Conservation (phyloP, 2,797 vertebrate genomes). For the Euthynnus affinis region DNA sequence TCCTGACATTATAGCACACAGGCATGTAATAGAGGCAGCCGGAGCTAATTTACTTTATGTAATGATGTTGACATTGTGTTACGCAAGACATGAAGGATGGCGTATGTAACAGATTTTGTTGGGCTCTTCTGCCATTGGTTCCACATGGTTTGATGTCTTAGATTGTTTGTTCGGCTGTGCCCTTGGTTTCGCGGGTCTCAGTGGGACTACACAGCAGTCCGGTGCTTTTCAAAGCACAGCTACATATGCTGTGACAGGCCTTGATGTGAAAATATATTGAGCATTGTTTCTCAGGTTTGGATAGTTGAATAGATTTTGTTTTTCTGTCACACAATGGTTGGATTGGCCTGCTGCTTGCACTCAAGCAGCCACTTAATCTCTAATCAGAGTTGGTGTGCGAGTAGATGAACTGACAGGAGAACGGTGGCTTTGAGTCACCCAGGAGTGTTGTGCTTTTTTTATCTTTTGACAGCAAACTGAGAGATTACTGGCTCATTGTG, state of each 20-base stretch:
- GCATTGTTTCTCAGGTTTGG: conserved; percentile 15
- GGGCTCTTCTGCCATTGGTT: background rate
- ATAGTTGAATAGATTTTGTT: conserved; percentile 13
- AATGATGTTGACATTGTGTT: conserved; percentile 65
- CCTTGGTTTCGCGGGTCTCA: conserved; percentile 33
- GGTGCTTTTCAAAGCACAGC: conserved; percentile 1
- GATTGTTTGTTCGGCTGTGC: conserved; percentile 26
- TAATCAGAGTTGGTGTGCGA: conserved; percentile 46
- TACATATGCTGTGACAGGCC: conserved; percentile 5
- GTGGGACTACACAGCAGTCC: background rate
- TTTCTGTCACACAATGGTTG: conserved; percentile 29
- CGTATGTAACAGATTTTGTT: conserved; percentile 10
- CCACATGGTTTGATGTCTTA: background rate
- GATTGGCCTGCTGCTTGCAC: conserved; percentile 18
- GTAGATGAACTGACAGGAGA: conserved; percentile 48
- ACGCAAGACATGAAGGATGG: conserved; percentile 33
- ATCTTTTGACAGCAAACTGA: conserved; percentile 58
- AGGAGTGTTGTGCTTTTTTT: conserved; percentile 55
- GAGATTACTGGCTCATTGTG: conserved; percentile 50
- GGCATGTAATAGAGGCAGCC: conserved; percentile 38
- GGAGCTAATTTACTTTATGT: conserved; percentile 59
- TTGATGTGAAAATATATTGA: conserved; percentile 16
- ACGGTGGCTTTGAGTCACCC: conserved; percentile 31
- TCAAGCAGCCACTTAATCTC: conserved; percentile 39
- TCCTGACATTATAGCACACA: conserved; percentile 42